Conservation (phyloP, 2,888 invertebrate genomes). For the Pristionchus maxplancki region DNA sequence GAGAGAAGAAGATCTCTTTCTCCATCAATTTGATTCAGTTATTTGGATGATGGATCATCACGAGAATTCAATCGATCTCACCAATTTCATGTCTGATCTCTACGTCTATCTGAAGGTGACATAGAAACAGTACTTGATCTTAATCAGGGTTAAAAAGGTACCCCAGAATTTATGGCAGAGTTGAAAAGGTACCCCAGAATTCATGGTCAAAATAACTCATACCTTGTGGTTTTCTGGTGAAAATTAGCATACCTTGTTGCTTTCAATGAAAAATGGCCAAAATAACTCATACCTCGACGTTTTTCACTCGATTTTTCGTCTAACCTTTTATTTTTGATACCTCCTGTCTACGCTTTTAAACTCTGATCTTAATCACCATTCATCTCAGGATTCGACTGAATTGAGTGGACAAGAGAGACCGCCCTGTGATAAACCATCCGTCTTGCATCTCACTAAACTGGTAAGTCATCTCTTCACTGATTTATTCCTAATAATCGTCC, state of each 20-base stretch:
- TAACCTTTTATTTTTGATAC: too few species aligned
- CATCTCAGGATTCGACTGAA: slow-evolving; percentile 1
- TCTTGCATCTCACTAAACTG: slow-evolving; percentile 21
- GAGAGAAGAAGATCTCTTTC: slow-evolving; percentile 4
- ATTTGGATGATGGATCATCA: slow-evolving; percentile 2
- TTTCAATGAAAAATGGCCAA: too few species aligned
- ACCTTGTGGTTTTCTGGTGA: too few species aligned
- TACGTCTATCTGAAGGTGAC: neutral
- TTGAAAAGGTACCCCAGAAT: too few species aligned
- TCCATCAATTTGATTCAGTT: slow-evolving; percentile 1
- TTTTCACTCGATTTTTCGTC: too few species aligned
- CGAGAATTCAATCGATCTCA: neutral
- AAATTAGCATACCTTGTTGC: too few species aligned
- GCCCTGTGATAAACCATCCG: neutral
- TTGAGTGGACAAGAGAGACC: neutral
- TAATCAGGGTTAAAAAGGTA: too few species aligned
- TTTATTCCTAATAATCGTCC: neutral
- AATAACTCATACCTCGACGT: too few species aligned
- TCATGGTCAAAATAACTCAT: too few species aligned
- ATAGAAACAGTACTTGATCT: neutral
- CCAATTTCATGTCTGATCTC: slow-evolving; percentile 20
- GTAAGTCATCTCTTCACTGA: neutral
- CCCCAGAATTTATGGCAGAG: too few species aligned
- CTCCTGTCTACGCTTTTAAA: too few species aligned
- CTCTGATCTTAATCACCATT: too few species aligned